Evolutionary conservation across 2,113 vertebrate species (phyloP).

Genomic region (Acanthochromis polyacanthus): DNA sequence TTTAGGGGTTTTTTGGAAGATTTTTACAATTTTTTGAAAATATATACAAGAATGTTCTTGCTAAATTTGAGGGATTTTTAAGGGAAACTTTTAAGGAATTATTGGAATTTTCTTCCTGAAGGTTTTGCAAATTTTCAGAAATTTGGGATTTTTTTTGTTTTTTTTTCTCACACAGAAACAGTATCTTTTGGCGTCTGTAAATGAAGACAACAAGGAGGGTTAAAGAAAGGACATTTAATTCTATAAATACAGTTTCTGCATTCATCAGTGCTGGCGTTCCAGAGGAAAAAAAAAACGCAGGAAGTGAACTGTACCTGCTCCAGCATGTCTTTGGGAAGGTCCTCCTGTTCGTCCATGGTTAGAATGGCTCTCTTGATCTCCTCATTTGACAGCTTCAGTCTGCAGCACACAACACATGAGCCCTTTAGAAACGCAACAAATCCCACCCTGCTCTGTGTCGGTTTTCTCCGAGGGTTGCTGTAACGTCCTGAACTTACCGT

Average conservation of each 20-base stretch:
- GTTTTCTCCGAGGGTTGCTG: neutral
- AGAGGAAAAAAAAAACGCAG: neutral
- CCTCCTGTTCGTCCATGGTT: conserved; percentile 98
- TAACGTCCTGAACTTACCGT: conserved; percentile 82
- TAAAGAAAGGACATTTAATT: neutral
- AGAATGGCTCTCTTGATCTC: conserved; percentile 98
- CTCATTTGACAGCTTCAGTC: conserved; percentile 96
- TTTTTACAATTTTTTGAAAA: no score
- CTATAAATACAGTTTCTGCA: neutral
- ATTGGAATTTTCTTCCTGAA: no score
- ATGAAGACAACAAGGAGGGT: no score
- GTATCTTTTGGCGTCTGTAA: no score
- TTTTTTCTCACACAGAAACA: no score
- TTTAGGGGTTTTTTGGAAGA: no score
- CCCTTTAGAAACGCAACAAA: neutral
- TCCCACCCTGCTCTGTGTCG: neutral
- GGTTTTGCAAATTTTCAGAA: no score
- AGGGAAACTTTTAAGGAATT: no score
- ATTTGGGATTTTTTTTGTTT: no score
- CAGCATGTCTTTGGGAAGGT: conserved; percentile 98
- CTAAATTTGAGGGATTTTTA: no score
- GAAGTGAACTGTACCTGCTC: conserved; percentile 89
- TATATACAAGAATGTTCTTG: no score
- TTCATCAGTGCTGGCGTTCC: neutral
- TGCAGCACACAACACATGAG: conserved; percentile 72